Evolutionary conservation across 2,797 vertebrate species (phyloP), one percentile per base, ranked within the genome.

Genomic region (Sylvilagus floridanus): DNA sequence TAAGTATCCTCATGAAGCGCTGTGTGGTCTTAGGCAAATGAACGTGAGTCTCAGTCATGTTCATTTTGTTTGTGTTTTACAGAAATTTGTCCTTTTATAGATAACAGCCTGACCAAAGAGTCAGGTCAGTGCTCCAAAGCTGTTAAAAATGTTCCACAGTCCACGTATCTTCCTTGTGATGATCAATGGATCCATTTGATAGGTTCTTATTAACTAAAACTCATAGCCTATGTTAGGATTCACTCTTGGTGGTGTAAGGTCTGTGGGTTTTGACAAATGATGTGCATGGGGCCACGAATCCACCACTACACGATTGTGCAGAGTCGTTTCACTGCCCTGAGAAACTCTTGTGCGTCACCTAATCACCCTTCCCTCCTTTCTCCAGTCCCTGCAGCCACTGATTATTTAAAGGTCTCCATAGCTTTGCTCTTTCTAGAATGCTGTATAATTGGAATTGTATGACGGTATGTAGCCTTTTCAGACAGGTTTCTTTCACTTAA

Each of bases 111-210:
- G 32, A 37, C 88, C 19, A 72, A 35, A 82, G 82, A 75, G 21
- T 77, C 14, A 77, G 60, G 30, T 73, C n/a, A 60, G 50, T 7
- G 24, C 50, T 65, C 32, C n/a, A 69, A 63, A 69, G 21, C 8
- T 71, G 35, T 89, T 88, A 79, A 82, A 83, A 93, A 78, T 37
- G 8, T 35, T 82, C 81, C 75, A 84, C 19, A n/a, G n/a, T 30
- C 21, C 19, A 77, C 7, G 16, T 32, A 21, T 47, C 13, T 7
- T 22, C 1, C 26, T 72, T 90, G 76, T 85, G 69, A 50, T 0
- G 62, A 22, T 26, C 54, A n/a, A 66, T 78, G 79, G 82, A 54
- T 52, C 37, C n/a, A 37, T 95, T 28, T 83, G 87, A 82, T 60
- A 78, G 1, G 37, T 85, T 91, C 68, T 54, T 47, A 28, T 77